Base-by-base conservation (phyloP, 1,140 invertebrate genomes). In the Conus ventricosus region DNA sequence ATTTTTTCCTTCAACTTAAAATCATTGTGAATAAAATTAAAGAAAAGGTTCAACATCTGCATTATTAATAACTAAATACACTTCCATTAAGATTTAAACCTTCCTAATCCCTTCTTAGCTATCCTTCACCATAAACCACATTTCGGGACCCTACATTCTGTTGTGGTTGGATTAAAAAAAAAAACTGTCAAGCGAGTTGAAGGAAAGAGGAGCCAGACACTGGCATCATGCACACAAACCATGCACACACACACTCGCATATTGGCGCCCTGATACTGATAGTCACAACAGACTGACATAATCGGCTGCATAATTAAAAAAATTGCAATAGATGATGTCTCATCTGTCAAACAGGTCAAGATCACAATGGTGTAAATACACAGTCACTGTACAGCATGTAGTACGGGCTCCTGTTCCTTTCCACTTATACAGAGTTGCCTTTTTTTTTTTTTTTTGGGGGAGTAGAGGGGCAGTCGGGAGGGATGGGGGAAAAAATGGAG, bases 281-380 rank as follows among this genome's bases (percentile, higher is more conserved):
- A 71, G 67, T 71, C 67, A 71, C 67, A 71, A 71, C 10, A 78
- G 7, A 39, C 11, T 51, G 39, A 51, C 27, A 81, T 51, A 39
- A 13, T 23, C 51, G 54, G 80, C 80, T 81, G 80, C 80, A 81
- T 81, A 81, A 54, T 51, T 7, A 54, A 81, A 27, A n/a, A 17
- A 27, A 81, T 81, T 81, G 80, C 80, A 81, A 81, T 81, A 51
- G 80, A 81, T 78, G 76, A 78, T 60, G 39, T 23, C 20, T 81
- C 80, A 81, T 81, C 80, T 51, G 15, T 51, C 8, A 23, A 81
- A 39, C 20, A 51, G 11, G 25, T 51, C 39, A 51, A 81, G 27
- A 78, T 78, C 39, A 27, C 25, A 27, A 78, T 15, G 76, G 27
- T 39, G 25, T 78, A 11, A 51, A 78, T 78, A 27, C 23, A 78